Evolutionary conservation across 2,888 invertebrate species (phyloP).

Genomic region (Petrolisthes cinctipes): DNA sequence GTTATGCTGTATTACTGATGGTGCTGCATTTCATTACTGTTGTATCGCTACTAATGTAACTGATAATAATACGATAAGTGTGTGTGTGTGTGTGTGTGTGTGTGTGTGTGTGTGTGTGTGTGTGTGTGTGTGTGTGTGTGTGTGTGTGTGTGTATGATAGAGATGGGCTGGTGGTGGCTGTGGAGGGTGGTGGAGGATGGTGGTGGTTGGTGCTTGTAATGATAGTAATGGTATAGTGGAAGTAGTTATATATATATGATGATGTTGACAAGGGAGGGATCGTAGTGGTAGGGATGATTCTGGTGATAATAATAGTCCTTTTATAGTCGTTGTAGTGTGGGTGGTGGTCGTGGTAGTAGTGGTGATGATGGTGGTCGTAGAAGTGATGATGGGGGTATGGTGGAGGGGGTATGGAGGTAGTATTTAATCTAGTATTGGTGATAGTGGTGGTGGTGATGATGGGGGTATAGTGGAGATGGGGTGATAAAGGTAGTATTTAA

Average conservation of each 20-base stretch:
- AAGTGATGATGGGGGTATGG: not conserved
- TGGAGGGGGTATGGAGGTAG: not conserved
- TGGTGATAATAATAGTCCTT: not conserved
- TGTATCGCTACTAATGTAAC: not conserved
- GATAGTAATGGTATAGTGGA: not conserved
- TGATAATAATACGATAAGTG: not conserved
- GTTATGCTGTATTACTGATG: no score
- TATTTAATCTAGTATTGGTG: not conserved
- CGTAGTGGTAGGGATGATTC: not conserved
- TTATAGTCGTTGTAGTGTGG: not conserved
- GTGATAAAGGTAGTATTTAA: not conserved
- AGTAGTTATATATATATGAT: not conserved
- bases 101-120: slow-evolving; percentile 15
- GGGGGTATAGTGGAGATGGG: not conserved
- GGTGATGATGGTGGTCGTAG: not conserved
- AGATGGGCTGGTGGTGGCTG: not conserved
- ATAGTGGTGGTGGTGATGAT: not conserved
- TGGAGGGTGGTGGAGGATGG: not conserved
- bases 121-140: slow-evolving; percentile 19
- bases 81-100: not conserved
- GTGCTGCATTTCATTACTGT: not conserved
- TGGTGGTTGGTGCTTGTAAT: not conserved
- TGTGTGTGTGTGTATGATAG: not conserved
- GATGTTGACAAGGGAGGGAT: not conserved
- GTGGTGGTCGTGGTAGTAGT: not conserved